Base-by-base conservation (phyloP, 2,113 vertebrate genomes). In the Phodopus roborovskii region DNA sequence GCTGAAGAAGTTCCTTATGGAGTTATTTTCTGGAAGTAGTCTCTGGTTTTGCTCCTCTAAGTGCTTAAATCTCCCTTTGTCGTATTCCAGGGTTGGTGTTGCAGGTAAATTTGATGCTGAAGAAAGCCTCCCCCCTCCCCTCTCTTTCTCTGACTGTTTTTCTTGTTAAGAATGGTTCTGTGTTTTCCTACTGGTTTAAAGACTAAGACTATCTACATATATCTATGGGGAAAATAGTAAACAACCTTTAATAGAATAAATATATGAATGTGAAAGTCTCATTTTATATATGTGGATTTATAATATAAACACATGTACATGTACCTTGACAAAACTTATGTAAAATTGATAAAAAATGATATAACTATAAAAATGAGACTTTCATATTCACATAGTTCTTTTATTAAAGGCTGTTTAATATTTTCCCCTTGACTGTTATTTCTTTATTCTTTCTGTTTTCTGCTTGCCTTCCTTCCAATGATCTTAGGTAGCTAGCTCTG, bases 101-200 rank as follows among this genome's bases (percentile, higher is more conserved):
- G 22, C 15, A 30, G 24, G 64, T 36, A 74, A 90, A 58, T 50
- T 64, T 42, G 70, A 45, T 45, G 48, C 11, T 28, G 71, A 26
- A 0, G 2, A 77, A 81, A 66, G 8, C 1, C 28, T 71, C 28
- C n/a, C n/a, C n/a, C n/a, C n/a, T n/a, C n/a, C 50, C 9, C 50
- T 53, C 45, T 45, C 45, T 45, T 45, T 45, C 45, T 45, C 45
- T 53, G 50, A 53, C 11, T 50, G 30, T 53, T 92, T 88, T 91
- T 75, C 66, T 87, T n/a, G 45, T 81, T 88, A 19, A 91, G 62
- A n/a, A 88, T 58, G 56, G 13, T 73, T 70, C 39, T 60, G 20
- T 22, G 20, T 81, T 79, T 87, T 94, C 71, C 48, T 92, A 77
- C 73, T 92, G 17, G 30, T 45, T 82, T 75, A 73, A 77, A 94